A percentile compares a stretch with the other conserved stretches of the same genome.
These are phyloP conservation scores for Caracal caracal DNA, from an alignment of 2,113 vertebrate species.

Conservation along the genomic window DNA sequence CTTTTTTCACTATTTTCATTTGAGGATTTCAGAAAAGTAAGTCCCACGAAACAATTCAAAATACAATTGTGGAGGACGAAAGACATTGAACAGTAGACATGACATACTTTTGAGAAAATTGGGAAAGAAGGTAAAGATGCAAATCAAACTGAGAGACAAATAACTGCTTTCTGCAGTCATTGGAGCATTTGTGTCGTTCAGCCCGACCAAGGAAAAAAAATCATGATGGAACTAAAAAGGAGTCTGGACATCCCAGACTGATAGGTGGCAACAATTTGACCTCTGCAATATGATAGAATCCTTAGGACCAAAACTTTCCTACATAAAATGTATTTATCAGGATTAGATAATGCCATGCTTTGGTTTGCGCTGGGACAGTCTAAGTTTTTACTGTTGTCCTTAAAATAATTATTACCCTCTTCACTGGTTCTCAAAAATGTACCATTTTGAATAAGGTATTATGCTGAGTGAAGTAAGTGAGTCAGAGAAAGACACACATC, in stretches of 20 bases:
- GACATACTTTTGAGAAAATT: not conserved
- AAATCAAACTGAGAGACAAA: not conserved
- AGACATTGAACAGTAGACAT: not conserved
- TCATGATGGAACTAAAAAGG: not conserved
- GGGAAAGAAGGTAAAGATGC: not conserved
- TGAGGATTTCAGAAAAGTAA: not conserved
- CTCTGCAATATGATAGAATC: not conserved
- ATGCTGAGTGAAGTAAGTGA: too few relatives aligned
- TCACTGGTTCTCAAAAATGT: not conserved
- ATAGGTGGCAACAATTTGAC: not conserved
- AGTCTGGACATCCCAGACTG: not conserved
- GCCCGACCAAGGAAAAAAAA: not conserved
- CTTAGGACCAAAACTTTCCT: not conserved
- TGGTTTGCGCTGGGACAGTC: not conserved
- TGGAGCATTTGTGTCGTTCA: not conserved
- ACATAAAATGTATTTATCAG: not conserved
- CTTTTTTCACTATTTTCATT: not conserved
- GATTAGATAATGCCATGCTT: not conserved
- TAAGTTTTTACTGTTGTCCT: not conserved
- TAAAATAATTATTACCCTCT: not conserved
- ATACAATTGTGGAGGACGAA: not conserved
- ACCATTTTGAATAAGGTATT: not conserved
- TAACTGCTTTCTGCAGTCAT: not conserved
- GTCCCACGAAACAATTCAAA: not conserved
- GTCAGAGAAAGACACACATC: too few relatives aligned